Conservation (phyloP, 1,140 invertebrate species). For the Hypothenemus hampei region DNA sequence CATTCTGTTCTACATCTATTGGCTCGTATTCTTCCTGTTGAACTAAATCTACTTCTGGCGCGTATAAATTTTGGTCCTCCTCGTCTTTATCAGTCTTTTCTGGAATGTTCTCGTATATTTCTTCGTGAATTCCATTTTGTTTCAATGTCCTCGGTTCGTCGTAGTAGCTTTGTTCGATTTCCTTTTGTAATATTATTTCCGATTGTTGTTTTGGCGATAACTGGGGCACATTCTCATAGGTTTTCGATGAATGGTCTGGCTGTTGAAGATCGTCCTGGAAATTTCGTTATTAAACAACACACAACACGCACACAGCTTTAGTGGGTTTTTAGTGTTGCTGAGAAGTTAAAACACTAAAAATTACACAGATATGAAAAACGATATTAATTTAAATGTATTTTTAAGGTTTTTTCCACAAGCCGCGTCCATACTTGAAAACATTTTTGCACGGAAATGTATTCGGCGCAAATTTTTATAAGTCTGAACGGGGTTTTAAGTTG, state of each 20-base stretch:
- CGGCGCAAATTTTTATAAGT: no score
- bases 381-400: no score
- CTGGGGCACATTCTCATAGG: constrained; percentile 30
- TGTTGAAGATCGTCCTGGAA: constrained; percentile 36
- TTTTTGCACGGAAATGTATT: no score
- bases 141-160: constrained; percentile 21
- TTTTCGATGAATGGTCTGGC: constrained; percentile 22
- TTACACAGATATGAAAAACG: no score
- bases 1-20: constrained; percentile 9
- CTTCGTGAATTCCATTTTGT: constrained; percentile 26
- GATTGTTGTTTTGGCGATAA: constrained; percentile 19
- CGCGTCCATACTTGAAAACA: no score
- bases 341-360: no score
- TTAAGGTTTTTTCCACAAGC: no score
- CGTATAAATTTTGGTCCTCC: constrained; percentile 30
- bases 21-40: constrained; percentile 16
- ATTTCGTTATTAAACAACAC: constrained; percentile 33
- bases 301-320: constrained; percentile 10
- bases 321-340: no score
- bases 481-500: no score
- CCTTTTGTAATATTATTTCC: constrained; percentile 25
- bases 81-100: constrained; percentile 30
- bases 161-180: constrained; percentile 31
- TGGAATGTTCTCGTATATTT: constrained; percentile 33
- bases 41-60: constrained; percentile 22